Percentiles rank a stretch among this genome's conserved stretches.
These are phyloP conservation scores for Hemibates koningsi DNA, from an alignment of 2,113 vertebrate genomes.

Conservation along the genomic window DNA sequence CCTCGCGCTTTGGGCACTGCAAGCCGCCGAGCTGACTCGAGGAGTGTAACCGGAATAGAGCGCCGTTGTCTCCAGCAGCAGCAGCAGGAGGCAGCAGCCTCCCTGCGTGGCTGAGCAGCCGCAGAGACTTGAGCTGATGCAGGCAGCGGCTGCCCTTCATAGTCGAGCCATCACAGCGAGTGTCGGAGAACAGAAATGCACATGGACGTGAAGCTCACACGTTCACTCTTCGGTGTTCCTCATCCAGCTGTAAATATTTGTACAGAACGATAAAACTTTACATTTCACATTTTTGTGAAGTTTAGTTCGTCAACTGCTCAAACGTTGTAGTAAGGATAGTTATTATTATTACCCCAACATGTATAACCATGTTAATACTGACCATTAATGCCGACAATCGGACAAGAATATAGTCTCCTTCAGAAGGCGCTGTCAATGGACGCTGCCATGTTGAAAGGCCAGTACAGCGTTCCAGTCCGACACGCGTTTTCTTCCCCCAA, in stretches of 20 bases:
- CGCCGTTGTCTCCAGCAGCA: not conserved
- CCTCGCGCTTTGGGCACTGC: conserved; percentile 20
- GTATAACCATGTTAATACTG: not conserved
- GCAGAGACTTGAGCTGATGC: conserved; percentile 15
- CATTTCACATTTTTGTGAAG: rapidly evolving
- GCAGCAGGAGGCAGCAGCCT: rapidly evolving
- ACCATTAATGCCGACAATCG: not conserved
- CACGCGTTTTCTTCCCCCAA: not conserved
- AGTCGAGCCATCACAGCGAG: not conserved
- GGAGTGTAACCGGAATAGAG: not conserved
- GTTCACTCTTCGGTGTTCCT: not conserved
- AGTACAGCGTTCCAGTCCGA: conserved; percentile 21
- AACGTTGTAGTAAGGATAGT: rapidly evolving
- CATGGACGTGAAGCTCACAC: not conserved
- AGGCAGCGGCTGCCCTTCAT: conserved; percentile 57
- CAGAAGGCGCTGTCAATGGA: not conserved
- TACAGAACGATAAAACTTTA: not conserved
- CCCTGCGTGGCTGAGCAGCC: not conserved
- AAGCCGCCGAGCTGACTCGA: not conserved
- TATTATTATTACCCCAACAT: rapidly evolving
- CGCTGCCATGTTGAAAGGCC: conserved; percentile 28
- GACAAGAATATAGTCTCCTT: conserved; percentile 50
- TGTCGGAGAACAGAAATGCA: not conserved
- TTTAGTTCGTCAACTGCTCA: not conserved
- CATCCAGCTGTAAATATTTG: rapidly evolving